Conservation (phyloP, 2,797 vertebrate species). For the Sciurus vulgaris region DNA sequence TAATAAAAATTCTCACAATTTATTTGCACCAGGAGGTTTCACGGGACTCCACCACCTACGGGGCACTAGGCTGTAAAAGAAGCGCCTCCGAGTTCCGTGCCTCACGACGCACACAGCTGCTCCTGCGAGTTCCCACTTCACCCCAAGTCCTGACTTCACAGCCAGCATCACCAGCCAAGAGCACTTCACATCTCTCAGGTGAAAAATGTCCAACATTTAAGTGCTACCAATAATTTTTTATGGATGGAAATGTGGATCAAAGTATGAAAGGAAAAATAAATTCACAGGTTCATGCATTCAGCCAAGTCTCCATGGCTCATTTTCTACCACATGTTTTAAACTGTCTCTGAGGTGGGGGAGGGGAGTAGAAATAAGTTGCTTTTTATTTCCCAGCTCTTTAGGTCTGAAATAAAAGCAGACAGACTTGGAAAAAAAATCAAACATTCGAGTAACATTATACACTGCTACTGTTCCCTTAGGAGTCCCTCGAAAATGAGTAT, state of each 20-base stretch:
- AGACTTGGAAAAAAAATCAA: conserved; percentile 77
- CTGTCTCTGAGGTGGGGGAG: conserved; percentile 79
- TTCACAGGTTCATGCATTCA: conserved; percentile 79
- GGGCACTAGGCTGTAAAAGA: neutral
- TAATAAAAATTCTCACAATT: neutral
- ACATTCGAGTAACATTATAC: conserved; percentile 86
- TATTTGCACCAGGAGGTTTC: neutral
- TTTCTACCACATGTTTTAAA: conserved; percentile 87
- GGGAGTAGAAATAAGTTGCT: conserved; percentile 79
- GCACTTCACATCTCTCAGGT: conserved; percentile 86
- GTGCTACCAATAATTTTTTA: conserved; percentile 89
- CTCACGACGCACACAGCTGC: neutral
- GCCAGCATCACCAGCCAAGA: conserved; percentile 74
- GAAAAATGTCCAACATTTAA: conserved; percentile 88
- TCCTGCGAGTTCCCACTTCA: neutral
- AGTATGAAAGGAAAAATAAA: conserved; percentile 84
- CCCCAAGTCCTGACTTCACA: neutral
- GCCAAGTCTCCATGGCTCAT: conserved; percentile 86
- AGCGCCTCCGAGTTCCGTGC: neutral
- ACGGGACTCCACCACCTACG: neutral
- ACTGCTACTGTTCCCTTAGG: conserved; percentile 89
- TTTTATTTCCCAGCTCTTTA: conserved; percentile 85
- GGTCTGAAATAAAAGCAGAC: conserved; percentile 86
- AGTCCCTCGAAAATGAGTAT: conserved; percentile 86
- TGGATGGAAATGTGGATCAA: conserved; percentile 89